Evolutionary conservation across 2,797 vertebrate genomes (phyloP).

Genomic region (Sebastes cheni): DNA sequence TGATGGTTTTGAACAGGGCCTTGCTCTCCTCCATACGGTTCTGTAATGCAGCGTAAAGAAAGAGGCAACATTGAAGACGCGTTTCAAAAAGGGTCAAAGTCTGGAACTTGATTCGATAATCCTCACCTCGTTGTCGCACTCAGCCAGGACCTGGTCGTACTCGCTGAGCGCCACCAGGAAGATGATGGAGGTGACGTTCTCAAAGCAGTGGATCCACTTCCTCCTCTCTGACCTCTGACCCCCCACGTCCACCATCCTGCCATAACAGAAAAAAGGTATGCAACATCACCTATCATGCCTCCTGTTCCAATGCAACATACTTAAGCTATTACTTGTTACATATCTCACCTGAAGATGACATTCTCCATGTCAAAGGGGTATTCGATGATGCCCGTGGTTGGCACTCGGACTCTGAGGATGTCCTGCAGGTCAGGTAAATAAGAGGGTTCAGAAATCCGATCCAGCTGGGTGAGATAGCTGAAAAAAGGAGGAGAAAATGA

Average conservation of each 20-base stretch:
- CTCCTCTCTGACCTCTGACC: conserved; percentile 93
- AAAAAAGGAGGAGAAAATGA: neutral
- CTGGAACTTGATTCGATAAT: neutral
- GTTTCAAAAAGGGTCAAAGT: neutral
- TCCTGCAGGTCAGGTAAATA: conserved; percentile 90
- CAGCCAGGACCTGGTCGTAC: conserved; percentile 92
- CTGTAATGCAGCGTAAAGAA: conserved; percentile 58
- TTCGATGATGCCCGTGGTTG: conserved; percentile 90
- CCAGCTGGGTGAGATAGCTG: conserved; percentile 88
- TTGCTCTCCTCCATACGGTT: conserved; percentile 95
- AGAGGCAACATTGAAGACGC: fast-evolving
- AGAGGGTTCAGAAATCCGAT: conserved; percentile 78
- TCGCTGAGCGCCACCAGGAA: conserved; percentile 93
- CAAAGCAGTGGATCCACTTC: conserved; percentile 96
- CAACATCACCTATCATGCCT: neutral
- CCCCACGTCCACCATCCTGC: conserved; percentile 92
- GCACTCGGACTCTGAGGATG: conserved; percentile 87
- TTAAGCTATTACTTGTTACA: neutral
- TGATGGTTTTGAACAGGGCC: conserved; percentile 93
- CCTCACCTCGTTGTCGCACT: conserved; percentile 91
- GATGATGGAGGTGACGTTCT: conserved; percentile 95
- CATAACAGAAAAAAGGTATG: neutral
- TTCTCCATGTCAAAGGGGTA: conserved; percentile 93
- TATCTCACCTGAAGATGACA: conserved; percentile 87
- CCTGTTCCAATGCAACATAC: neutral